Evolutionary conservation across 2,797 vertebrate genomes (phyloP).

Genomic region (Siniperca obscura): DNA sequence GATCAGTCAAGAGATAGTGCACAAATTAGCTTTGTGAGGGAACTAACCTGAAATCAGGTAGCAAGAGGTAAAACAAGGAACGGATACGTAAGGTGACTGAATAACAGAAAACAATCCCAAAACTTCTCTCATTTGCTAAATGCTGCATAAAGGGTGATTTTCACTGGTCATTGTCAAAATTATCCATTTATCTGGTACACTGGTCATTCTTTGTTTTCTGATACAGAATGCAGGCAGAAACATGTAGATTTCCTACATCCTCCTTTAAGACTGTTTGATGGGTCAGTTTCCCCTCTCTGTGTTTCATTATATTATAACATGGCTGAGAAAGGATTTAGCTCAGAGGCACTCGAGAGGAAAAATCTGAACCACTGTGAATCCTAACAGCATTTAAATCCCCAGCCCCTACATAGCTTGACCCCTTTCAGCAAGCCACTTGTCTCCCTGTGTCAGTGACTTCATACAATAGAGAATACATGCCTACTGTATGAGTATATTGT

Average conservation of each 20-base stretch:
- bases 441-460: slow-evolving; percentile 29
- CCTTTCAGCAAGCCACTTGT: slow-evolving; percentile 57
- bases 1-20: too few species aligned
- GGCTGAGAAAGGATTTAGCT: slow-evolving; percentile 53
- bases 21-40: too few species aligned
- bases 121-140: too few species aligned
- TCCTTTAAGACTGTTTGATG: slow-evolving; percentile 47
- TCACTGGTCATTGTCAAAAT: too few species aligned
- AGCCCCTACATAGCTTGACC: slow-evolving; percentile 49
- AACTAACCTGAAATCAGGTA: too few species aligned
- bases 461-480: slow-evolving; percentile 14
- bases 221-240: too few species aligned
- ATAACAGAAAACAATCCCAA: too few species aligned
- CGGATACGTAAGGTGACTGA: too few species aligned
- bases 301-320: slow-evolving; percentile 56
- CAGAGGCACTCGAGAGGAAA: slow-evolving; percentile 41
- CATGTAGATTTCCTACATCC: not conserved
- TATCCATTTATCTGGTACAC: too few species aligned
- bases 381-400: slow-evolving; percentile 56
- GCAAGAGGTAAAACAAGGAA: too few species aligned
- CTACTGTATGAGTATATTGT: not conserved
- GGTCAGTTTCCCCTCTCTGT: slow-evolving; percentile 24
- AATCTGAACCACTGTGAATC: slow-evolving; percentile 49
- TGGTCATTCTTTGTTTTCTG: too few species aligned
- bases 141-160: too few species aligned